Percentiles rank a stretch among this genome's conserved stretches.
These are phyloP conservation scores for Drosophila lacicola DNA, from an alignment of 2,888 invertebrate species.

Conservation along the genomic window DNA sequence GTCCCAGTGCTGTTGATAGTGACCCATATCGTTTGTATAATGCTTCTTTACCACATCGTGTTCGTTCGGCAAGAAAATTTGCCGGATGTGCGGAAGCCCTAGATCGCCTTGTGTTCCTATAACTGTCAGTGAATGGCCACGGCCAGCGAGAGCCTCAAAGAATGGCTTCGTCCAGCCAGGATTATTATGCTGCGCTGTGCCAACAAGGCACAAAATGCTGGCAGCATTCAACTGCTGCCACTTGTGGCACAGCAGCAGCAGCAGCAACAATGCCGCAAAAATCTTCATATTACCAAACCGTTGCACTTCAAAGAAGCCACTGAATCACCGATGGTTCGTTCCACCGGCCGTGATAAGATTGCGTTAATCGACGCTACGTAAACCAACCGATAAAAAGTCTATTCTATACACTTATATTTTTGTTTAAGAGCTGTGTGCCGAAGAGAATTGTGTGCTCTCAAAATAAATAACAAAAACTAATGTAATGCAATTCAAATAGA, in stretches of 20 bases:
- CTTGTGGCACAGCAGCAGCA: background rate
- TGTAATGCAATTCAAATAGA: background rate
- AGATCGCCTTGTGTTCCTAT: conserved; percentile 28
- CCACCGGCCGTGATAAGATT: conserved; percentile 39
- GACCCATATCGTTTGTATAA: conserved; percentile 17
- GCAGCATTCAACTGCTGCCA: conserved; percentile 46
- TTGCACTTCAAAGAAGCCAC: conserved; percentile 19
- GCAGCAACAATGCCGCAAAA: conserved; percentile 3
- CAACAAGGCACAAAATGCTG: conserved; percentile 59
- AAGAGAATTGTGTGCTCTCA: conserved; percentile 9
- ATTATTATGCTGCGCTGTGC: conserved; percentile 54
- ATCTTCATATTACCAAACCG: conserved; percentile 35
- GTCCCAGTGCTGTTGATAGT: conserved; percentile 28
- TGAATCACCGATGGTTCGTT: conserved; percentile 41
- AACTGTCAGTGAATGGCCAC: conserved; percentile 56
- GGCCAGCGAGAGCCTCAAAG: conserved; percentile 48
- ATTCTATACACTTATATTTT: background rate
- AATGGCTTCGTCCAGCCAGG: conserved; percentile 62
- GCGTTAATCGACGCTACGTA: background rate
- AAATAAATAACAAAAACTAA: background rate
- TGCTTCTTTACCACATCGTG: conserved; percentile 57
- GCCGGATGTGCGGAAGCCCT: conserved; percentile 9
- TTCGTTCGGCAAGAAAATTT: conserved; percentile 27
- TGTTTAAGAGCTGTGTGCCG: conserved; percentile 1
- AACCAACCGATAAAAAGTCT: background rate